Evolutionary conservation across 2,888 invertebrate genomes (phyloP).

Genomic region (Nowickia ferox): DNA sequence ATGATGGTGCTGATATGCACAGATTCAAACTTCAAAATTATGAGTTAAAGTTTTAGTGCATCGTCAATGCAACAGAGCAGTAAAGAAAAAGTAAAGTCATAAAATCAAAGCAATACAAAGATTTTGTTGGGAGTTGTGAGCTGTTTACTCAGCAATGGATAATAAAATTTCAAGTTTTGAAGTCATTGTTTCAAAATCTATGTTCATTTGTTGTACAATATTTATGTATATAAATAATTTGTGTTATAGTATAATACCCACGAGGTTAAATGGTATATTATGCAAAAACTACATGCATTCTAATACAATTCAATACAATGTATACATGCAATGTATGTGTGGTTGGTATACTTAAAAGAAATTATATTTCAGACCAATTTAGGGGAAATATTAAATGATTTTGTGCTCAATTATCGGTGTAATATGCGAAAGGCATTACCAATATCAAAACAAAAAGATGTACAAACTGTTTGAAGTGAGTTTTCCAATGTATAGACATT

Average conservation of each 20-base stretch:
- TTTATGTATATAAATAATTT: slow-evolving; percentile 15
- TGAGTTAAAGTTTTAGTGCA: slow-evolving; percentile 24
- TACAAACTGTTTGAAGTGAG: background rate
- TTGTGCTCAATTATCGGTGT: too few species aligned
- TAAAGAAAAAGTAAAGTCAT: slow-evolving; percentile 47
- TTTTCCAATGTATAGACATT: background rate
- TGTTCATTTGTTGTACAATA: background rate
- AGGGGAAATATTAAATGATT: too few species aligned
- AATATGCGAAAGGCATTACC: too few species aligned
- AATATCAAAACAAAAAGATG: too few species aligned
- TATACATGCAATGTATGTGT: too few species aligned
- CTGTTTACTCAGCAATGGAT: slow-evolving; percentile 24
- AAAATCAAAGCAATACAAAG: slow-evolving; percentile 48
- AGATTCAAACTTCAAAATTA: slow-evolving; percentile 27
- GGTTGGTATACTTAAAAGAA: too few species aligned
- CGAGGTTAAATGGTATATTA: background rate
- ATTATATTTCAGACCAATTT: too few species aligned
- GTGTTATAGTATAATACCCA: background rate
- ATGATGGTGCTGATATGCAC: background rate
- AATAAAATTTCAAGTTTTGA: slow-evolving; percentile 51
- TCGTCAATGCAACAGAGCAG: slow-evolving; percentile 22
- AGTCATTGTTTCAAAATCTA: slow-evolving; percentile 40
- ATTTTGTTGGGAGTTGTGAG: slow-evolving; percentile 18
- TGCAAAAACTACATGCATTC: too few species aligned
- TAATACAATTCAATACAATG: too few species aligned